Conservation (phyloP, 2,113 vertebrate species). For the Oncorhynchus mykiss region DNA sequence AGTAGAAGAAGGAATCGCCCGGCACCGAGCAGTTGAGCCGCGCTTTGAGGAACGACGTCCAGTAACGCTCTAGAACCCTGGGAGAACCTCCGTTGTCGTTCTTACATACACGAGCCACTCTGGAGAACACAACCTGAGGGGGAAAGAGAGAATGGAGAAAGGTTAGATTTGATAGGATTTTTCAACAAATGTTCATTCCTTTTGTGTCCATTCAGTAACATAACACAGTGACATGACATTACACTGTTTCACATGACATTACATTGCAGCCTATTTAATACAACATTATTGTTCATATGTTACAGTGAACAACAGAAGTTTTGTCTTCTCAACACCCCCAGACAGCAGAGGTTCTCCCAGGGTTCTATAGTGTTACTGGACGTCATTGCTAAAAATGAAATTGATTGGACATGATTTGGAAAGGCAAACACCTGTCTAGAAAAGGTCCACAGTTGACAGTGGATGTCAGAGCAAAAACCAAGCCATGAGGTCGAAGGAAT, state of each 20-base stretch:
- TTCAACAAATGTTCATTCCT: background rate
- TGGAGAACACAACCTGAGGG: slow-evolving; percentile 87
- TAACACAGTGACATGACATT: background rate
- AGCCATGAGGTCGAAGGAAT: too few relatives aligned
- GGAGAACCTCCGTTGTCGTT: slow-evolving; percentile 93
- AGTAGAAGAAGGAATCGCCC: slow-evolving; percentile 90
- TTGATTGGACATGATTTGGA: too few relatives aligned
- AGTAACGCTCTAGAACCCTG: slow-evolving; percentile 90
- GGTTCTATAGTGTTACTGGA: too few relatives aligned
- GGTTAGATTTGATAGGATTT: background rate
- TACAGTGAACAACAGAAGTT: too few relatives aligned
- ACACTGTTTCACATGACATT: background rate
- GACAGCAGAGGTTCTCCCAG: too few relatives aligned
- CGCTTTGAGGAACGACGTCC: slow-evolving; percentile 96
- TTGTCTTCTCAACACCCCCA: too few relatives aligned
- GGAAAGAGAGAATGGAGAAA: background rate
- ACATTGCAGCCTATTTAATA: too few relatives aligned
- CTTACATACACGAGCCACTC: slow-evolving; percentile 92
- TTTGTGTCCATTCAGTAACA: background rate
- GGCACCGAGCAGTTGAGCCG: slow-evolving; percentile 92
- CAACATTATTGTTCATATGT: too few relatives aligned
- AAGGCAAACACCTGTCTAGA: too few relatives aligned
- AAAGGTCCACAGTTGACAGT: too few relatives aligned
- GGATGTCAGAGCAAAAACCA: too few relatives aligned
- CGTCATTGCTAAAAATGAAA: too few relatives aligned